phyloP scores from a whole-genome alignment of 2,888 invertebrate species.

The Thera obeliscata region DNA sequence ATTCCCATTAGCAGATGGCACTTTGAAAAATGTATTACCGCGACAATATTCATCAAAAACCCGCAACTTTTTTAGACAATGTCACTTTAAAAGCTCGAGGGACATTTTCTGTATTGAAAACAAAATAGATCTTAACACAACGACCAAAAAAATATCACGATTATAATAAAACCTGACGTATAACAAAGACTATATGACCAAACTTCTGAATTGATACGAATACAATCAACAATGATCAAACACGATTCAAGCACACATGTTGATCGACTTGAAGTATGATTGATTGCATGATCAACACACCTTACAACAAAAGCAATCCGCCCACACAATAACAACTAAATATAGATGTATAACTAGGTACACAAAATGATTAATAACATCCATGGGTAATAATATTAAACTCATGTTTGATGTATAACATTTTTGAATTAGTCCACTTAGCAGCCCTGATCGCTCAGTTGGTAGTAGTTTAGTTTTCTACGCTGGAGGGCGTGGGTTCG shows the following conservation, averaged over 20 bases:
- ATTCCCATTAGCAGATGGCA: not conserved
- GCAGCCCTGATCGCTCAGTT: no score
- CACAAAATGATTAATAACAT: constrained; percentile 3
- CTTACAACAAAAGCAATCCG: constrained; percentile 24
- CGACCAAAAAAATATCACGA: no score
- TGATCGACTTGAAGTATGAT: constrained; percentile 25
- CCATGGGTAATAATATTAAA: not conserved
- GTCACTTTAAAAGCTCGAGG: not conserved
- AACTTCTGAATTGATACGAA: constrained; percentile 20
- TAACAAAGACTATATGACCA: constrained; percentile 16
- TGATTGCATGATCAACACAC: constrained; percentile 25
- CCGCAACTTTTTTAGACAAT: not conserved
- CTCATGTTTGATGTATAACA: no score
- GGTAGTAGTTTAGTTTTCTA: no score
- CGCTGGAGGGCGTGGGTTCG: no score
- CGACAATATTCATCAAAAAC: not conserved
- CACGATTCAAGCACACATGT: constrained; percentile 20
- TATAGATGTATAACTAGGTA: constrained; percentile 6
- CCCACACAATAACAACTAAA: constrained; percentile 21
- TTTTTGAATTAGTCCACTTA: no score
- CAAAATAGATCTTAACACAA: no score
- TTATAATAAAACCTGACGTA: constrained; percentile 3
- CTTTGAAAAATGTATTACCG: constrained; percentile 4
- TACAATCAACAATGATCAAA: constrained; percentile 13
- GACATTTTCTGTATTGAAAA: no score